Percentiles rank a stretch among this genome's conserved stretches.
phyloP scores from a whole-genome alignment of 2,888 invertebrate species.

The Patella pellucida region DNA sequence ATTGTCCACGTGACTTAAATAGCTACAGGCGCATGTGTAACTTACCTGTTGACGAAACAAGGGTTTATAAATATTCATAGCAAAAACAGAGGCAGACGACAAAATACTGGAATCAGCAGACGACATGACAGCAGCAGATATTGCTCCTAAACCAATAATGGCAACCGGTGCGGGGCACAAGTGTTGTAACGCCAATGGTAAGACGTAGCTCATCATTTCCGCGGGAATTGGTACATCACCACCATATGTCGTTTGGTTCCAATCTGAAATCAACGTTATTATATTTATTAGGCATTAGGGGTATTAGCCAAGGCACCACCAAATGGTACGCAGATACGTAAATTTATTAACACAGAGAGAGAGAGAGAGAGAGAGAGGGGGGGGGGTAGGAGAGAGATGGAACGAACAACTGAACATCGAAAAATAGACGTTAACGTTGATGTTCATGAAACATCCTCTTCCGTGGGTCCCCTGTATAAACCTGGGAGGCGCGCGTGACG shows the following conservation, averaged over 20 bases:
- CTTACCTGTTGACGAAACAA: slow-evolving; percentile 36
- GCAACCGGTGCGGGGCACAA: slow-evolving; percentile 38
- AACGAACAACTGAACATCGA: too few species aligned
- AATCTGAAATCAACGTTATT: slow-evolving; percentile 29
- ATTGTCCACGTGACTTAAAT: too few species aligned
- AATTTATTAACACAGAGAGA: slow-evolving; percentile 79
- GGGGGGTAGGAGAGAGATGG: too few species aligned
- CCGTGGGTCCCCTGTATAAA: too few species aligned
- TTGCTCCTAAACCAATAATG: slow-evolving; percentile 40
- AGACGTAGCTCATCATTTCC: slow-evolving; percentile 24
- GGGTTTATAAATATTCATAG: slow-evolving; percentile 37
- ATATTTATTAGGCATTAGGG: slow-evolving; percentile 77
- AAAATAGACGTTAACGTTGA: too few species aligned
- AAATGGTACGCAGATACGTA: slow-evolving; percentile 83
- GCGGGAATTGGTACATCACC: slow-evolving; percentile 27
- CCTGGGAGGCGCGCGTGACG: too few species aligned
- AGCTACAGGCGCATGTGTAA: background rate
- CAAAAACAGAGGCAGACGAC: slow-evolving; percentile 35
- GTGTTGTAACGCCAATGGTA: slow-evolving; percentile 40
- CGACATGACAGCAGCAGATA: slow-evolving; percentile 48
- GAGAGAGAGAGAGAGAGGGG: too few species aligned
- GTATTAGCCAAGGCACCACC: slow-evolving; percentile 86
- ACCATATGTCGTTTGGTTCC: slow-evolving; percentile 36
- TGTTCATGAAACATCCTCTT: too few species aligned
- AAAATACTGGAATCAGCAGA: slow-evolving; percentile 43